A percentile compares a stretch with the other conserved stretches of the same genome.
Conservation (phyloP, 1,140 invertebrate genomes). For the Antheraea mylitta region DNA sequence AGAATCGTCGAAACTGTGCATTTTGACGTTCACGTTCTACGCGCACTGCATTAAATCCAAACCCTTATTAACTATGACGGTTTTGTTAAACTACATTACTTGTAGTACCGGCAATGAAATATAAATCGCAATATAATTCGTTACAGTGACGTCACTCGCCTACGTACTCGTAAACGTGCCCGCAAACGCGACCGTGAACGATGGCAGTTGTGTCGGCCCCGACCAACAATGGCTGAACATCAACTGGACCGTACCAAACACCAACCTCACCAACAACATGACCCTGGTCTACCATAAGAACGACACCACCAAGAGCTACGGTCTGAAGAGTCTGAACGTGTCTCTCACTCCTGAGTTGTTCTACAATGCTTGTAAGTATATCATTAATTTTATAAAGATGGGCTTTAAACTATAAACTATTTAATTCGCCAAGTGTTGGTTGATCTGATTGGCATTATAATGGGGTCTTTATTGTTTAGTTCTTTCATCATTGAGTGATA, state of each 20-base stretch:
- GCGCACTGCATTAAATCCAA: too few relatives aligned
- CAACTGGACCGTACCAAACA: conserved; percentile 56
- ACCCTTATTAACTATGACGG: too few relatives aligned
- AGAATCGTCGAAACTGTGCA: too few relatives aligned
- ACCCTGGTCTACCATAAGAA: conserved; percentile 73
- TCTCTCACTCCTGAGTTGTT: conserved; percentile 44
- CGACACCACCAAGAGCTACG: conserved; percentile 58
- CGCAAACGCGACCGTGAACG: conserved; percentile 45
- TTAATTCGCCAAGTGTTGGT: too few relatives aligned
- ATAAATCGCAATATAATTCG: neutral
- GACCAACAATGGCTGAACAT: conserved; percentile 68
- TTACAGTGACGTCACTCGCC: conserved; percentile 38
- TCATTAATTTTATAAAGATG: too few relatives aligned
- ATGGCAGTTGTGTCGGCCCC: conserved; percentile 64
- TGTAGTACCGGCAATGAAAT: too few relatives aligned
- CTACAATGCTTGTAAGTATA: conserved; percentile 56
- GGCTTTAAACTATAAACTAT: too few relatives aligned
- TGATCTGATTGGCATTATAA: too few relatives aligned
- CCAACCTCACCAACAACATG: conserved; percentile 49
- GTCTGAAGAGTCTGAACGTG: conserved; percentile 49
- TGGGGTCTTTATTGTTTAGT: too few relatives aligned
- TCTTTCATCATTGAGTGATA: too few relatives aligned
- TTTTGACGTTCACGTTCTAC: too few relatives aligned
- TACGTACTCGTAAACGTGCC: conserved; percentile 72
- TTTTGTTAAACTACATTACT: too few relatives aligned